Evolutionary conservation across 2,888 invertebrate genomes (phyloP), one percentile per base, ranked within the genome.

Genomic region (Protophormia terraenovae): DNA sequence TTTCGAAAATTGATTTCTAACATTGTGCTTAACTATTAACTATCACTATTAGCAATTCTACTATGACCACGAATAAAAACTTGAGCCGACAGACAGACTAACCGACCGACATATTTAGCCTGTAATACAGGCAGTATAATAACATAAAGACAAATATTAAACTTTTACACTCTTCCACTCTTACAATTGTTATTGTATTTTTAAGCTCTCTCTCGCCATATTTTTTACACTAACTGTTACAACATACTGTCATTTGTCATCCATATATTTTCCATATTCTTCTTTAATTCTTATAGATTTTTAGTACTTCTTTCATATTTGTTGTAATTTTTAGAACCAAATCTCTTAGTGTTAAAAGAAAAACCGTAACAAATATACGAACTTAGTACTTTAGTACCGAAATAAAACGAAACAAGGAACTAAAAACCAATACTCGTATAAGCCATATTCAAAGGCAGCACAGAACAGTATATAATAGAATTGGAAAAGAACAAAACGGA

Each of bases 401-500:
- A 78, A 22, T 45, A 58, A 12, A 67, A 45, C 45, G 45, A 62
- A 62, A 38, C 32, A 80, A 66, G 60, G 50, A 84, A 53, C 22
- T 19, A 19, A 45, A 69, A 79, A 29, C n/a, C 53, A 60, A 72
- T 55, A 38, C 67, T 72, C 47, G 53, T 58, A 73, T 53, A 72
- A 77, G 2, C 67, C 35, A 62, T 47, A 66, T 60, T 77, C 24
- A 32, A 77, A 81, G 73, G 53, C 73, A 69, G 84, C 66, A 66
- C 60, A 76, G 84, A 60, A 81, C 62, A 69, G 58, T 71, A 72
- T 35, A 80, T 71, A 47, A 84, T 27, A 71, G 69, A 76, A 71
- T 47, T 72, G 79, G 55, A 67, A 41, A 76, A 76, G 79, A 45
- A 76, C 71, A 71, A 80, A 71, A 38, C 71, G 71, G 62, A 69